Percentiles rank a stretch among this genome's conserved stretches.
These are phyloP conservation scores for Rutilus rutilus DNA, from an alignment of 2,113 vertebrate species.

Conservation along the genomic window DNA sequence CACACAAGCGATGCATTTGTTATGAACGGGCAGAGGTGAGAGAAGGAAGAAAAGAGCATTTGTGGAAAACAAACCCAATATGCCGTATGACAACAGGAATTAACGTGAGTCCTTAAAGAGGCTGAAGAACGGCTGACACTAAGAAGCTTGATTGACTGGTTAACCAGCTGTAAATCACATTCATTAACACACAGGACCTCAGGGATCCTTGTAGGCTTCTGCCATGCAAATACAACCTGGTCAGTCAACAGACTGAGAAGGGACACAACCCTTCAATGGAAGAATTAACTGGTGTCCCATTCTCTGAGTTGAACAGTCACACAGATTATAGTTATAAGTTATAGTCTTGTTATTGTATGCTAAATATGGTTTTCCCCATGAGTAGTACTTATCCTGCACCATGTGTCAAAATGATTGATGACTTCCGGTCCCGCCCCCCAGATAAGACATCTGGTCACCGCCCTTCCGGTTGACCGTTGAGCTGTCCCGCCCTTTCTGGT, in stretches of 20 bases:
- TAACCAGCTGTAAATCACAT: constrained; percentile 51
- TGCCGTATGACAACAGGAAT: constrained; percentile 53
- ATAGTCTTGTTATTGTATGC: constrained; percentile 15
- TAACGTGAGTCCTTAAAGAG: constrained; percentile 46
- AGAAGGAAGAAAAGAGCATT: constrained; percentile 43
- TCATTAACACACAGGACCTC: constrained; percentile 41
- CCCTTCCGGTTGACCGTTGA: no score
- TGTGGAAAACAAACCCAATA: constrained; percentile 56
- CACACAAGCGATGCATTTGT: constrained; percentile 43
- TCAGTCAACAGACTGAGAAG: constrained; percentile 28
- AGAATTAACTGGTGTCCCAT: neutral
- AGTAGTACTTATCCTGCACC: no score
- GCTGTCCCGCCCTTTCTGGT: no score
- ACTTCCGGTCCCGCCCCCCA: no score
- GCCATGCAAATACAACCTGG: constrained; percentile 27
- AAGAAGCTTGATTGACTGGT: constrained; percentile 53
- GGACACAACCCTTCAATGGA: neutral
- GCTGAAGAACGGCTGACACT: constrained; percentile 3
- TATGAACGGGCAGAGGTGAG: constrained; percentile 45
- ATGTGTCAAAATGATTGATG: no score
- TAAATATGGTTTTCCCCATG: constrained; percentile 12
- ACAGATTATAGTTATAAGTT: constrained; percentile 32
- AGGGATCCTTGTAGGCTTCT: neutral
- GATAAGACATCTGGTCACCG: no score
- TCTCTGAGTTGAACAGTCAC: neutral